These are phyloP conservation scores for Dasyurus viverrinus DNA, from an alignment of 2,113 vertebrate genomes.

Conservation along the genomic window DNA sequence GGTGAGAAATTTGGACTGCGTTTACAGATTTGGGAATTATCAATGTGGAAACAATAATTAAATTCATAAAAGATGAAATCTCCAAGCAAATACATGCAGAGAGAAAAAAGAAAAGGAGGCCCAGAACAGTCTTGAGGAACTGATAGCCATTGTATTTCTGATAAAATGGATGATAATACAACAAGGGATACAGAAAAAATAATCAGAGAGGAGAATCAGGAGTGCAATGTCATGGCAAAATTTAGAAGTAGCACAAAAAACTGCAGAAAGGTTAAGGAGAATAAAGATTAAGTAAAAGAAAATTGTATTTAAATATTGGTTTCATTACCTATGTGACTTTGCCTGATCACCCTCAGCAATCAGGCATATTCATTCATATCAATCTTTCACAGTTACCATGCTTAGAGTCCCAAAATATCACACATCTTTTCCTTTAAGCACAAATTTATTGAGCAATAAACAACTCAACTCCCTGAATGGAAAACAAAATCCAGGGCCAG, in stretches of 20 bases:
- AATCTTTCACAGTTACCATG: constrained; percentile 17
- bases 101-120: not conserved
- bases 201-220: not conserved
- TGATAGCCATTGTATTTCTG: no score
- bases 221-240: not conserved
- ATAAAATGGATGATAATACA: not conserved
- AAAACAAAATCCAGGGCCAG: constrained; percentile 23
- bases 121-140: not conserved
- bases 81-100: not conserved
- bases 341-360: constrained; percentile 30
- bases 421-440: constrained; percentile 64
- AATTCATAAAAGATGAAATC: not conserved
- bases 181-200: not conserved
- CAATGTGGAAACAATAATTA: not conserved
- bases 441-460: constrained; percentile 71
- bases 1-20: not conserved
- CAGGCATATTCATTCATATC: not conserved
- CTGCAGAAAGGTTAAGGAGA: not conserved
- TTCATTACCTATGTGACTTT: not conserved
- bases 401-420: constrained; percentile 45
- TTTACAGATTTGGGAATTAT: not conserved
- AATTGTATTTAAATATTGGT: not conserved
- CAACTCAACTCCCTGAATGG: constrained; percentile 42
- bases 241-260: not conserved
- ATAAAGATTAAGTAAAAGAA: not conserved